Percentiles rank a stretch among this genome's conserved stretches.
phyloP scores from a whole-genome alignment of 2,797 vertebrate species.

The Pseudochirops corinnae region DNA sequence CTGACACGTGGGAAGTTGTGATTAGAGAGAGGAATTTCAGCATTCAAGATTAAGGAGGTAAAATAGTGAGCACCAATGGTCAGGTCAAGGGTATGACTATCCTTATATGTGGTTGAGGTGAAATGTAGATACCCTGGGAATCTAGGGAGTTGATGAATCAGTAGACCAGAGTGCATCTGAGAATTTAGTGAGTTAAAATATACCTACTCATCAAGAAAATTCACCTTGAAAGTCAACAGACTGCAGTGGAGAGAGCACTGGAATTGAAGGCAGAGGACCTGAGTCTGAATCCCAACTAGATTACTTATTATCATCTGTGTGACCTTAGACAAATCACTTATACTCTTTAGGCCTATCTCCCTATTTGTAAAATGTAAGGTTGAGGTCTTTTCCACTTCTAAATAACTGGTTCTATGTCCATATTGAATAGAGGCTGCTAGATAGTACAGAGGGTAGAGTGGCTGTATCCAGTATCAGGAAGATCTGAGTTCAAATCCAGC shows the following conservation, averaged over 20 bases:
- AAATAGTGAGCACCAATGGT: neutral
- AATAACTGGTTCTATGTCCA: neutral
- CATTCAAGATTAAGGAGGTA: neutral
- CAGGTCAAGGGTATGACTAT: neutral
- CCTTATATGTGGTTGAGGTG: neutral
- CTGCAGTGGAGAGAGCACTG: neutral
- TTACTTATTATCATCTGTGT: neutral
- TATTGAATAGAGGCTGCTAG: neutral
- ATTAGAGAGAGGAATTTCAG: neutral
- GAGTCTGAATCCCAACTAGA: neutral
- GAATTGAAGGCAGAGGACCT: neutral
- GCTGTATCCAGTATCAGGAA: neutral
- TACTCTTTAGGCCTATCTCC: neutral
- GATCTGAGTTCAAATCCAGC: neutral
- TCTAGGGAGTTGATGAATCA: neutral
- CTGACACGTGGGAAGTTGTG: neutral
- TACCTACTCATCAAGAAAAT: neutral
- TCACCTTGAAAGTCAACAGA: neutral
- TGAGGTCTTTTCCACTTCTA: neutral
- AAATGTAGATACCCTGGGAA: neutral
- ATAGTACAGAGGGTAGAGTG: neutral
- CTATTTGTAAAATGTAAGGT: neutral
- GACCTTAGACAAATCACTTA: neutral
- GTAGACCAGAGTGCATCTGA: neutral
- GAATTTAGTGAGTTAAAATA: neutral